phyloP scores from a whole-genome alignment of 2,888 invertebrate genomes.

The Laothoe populi region DNA sequence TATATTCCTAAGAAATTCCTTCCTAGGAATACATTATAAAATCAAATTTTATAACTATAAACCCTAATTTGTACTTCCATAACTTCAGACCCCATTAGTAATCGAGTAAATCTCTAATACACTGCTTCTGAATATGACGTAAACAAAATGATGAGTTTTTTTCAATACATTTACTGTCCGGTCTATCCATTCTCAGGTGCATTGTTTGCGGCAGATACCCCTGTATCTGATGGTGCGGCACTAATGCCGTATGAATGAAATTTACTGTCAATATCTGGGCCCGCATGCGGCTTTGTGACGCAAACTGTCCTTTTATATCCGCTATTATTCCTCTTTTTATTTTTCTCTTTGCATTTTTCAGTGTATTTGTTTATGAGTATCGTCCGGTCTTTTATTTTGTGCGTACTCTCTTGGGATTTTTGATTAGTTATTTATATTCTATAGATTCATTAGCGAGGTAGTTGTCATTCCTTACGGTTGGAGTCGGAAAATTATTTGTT shows the following conservation, averaged over 20 bases:
- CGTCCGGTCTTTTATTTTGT: constrained; percentile 36
- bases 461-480: neutral
- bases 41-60: too few relatives aligned
- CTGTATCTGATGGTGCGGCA: constrained; percentile 83
- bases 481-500: too few relatives aligned
- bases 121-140: neutral
- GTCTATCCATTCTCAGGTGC: constrained; percentile 34
- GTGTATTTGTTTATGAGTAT: constrained; percentile 65
- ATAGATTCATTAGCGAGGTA: neutral
- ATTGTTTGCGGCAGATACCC: constrained; percentile 64
- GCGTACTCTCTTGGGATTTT: neutral
- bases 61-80: too few relatives aligned
- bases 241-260: constrained; percentile 85
- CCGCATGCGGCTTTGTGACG: constrained; percentile 84
- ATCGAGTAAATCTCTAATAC: too few relatives aligned
- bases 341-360: constrained; percentile 71
- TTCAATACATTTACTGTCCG: neutral
- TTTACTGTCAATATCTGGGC: constrained; percentile 85
- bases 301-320: constrained; percentile 80
- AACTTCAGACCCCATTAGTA: too few relatives aligned
- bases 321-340: constrained; percentile 73
- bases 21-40: too few relatives aligned
- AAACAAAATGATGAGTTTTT: neutral
- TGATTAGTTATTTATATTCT: constrained; percentile 27
- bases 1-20: too few relatives aligned